Base-by-base conservation (phyloP, 2,888 invertebrate genomes). In the Leptopterna dolabrata region DNA sequence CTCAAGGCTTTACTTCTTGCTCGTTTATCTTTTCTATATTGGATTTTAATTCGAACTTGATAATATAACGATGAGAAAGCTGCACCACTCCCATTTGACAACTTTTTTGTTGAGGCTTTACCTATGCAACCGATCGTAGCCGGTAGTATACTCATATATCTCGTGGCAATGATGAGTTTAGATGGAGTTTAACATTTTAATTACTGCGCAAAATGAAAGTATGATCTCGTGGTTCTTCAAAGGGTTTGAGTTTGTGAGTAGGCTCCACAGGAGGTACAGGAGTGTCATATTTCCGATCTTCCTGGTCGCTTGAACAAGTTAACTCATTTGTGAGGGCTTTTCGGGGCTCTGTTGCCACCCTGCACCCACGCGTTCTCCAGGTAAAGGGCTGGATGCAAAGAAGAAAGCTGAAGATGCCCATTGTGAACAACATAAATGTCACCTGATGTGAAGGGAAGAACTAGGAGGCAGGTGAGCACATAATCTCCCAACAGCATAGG, bases 271-370 rank as follows among this genome's bases (percentile, higher is more conserved):
- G 78, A 41, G 78, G 78, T 43, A 45, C 45, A 45, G 45, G 78
- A 45, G 78, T 78, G 78, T 78, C 78, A 45, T 78, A 78, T 78
- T 78, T 24, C 78, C 41, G 45, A 70, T 70, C 70, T 83, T 83
- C 63, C 83, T 83, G 83, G 83, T 83, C 70, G 83, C 83, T 83
- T 83, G 83, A 83, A 70, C 83, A 83, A 83, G 83, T 83, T 83
- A 83, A 83, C 83, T 83, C 83, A 83, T 83, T 83, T 83, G 83
- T 70, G 83, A 16, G 41, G 83, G 83, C 78, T 41, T 19, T 78
- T 45, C 41, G 36, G 36, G 36, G 4, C 36, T 41, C 76, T 30
- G 11, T 19, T 30, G 14, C 36, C 41, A 11, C 27, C 14, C 24
- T 43, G n/a, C 43, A 43, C 43, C 76, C 30, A 36, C 73, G n/a